Evolutionary conservation across 2,113 vertebrate species (phyloP), one percentile per base, ranked within the genome.

Genomic region (Stercorarius parasiticus): DNA sequence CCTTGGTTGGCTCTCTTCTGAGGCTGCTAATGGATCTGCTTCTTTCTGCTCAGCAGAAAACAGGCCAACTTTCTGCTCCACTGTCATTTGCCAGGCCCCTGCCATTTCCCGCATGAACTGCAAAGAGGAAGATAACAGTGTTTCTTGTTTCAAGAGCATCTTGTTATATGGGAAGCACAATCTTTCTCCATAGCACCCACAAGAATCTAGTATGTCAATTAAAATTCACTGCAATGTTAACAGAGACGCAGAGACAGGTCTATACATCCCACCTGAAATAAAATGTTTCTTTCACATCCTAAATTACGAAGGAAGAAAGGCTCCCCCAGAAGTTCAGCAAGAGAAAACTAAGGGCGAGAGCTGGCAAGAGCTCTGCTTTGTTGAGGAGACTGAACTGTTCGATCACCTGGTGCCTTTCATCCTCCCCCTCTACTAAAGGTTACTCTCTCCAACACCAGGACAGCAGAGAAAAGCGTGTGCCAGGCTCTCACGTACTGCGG

Each of bases 71-170:
- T 99, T 99, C 98, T 99, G 98, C 95, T 99, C 99, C 66, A 99
- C 99, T 0, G 99, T 99, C 99, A 99, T 99, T 86, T 99, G 99
- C 99, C 99, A 99, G 34, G 99, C 99, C 55, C 99, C 99, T 6
- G 99, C 98, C 99, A 99, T 99, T 97, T 99, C 99, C 70, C 99
- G 98, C 99, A 99, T 99, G 91, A 99, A 99, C 99, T 99, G 88
- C 5, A 80, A 30, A 83, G 43, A 50, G 2, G 73, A 91, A 85
- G 40, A 18, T 1, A 13, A 25, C 22, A 23, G 20, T 3, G 8
- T 42, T 81, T 67, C 30, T 10, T 49, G 55, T 40, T 91, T 74
- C 21, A 84, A 56, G 4, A 91, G 59, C 34, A 79, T 52, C 73
- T 50, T 64, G 36, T 65, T 23, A 27, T 0, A 25, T 8, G 27